A percentile compares a stretch with the other conserved stretches of the same genome.
These are phyloP conservation scores for Mungos mungo DNA, from an alignment of 2,113 vertebrate species.

Conservation along the genomic window DNA sequence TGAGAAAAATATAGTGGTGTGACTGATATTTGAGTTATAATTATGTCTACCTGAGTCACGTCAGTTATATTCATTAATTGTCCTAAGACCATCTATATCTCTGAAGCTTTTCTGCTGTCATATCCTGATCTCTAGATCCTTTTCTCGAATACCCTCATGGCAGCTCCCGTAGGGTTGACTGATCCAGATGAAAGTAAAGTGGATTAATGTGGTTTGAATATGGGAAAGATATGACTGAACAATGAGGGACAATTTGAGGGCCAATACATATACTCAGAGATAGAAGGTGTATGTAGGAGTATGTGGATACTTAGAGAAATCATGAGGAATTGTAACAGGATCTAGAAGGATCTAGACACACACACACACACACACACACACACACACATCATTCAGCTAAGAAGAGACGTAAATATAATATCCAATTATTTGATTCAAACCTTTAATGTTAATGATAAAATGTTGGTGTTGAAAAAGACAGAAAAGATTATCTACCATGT, in stretches of 20 bases:
- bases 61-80: neutral
- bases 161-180: neutral
- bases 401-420: neutral
- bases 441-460: neutral
- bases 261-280: neutral
- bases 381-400: neutral
- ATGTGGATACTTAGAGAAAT: neutral
- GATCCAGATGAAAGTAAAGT: neutral
- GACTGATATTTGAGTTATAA: neutral
- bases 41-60: neutral
- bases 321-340: neutral
- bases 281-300: neutral
- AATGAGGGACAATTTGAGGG: neutral
- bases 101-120: neutral
- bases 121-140: neutral
- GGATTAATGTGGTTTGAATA: neutral
- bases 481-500: neutral
- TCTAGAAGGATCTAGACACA: neutral
- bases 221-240: neutral
- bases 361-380: neutral
- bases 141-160: neutral
- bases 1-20: neutral
- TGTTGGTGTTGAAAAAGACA: neutral
- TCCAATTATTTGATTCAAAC: neutral
- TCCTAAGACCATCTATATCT: neutral